Base-by-base conservation (phyloP, 1,140 invertebrate genomes). In the Ceratosolen fusciceps region DNA sequence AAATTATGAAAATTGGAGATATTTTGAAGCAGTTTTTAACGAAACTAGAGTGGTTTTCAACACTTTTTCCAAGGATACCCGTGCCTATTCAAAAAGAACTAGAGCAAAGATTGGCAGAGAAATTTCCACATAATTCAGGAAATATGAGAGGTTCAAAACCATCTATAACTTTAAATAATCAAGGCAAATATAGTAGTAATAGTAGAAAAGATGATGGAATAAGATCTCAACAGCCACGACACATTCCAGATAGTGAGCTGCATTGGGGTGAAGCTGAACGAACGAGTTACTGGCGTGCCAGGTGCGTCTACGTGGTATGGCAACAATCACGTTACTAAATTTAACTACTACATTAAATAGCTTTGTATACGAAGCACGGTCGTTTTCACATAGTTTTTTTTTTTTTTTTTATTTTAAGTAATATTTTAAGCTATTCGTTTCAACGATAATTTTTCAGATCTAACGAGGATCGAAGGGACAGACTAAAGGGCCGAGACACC, bases 1-100 rank as follows among this genome's bases (percentile, higher is more conserved):
- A 98, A 89, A 90, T 93, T 1, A 97, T 98, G 92, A 97, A 96
- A 37, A 98, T 99, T 77, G 98, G 99, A 0, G 95, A 98, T 84
- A 95, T 99, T 91, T 91, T 98, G 1, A 93, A 97, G 62, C 96
- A 97, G 86, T 98, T 98, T 92, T 92, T 99, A 24, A 96, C 96
- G 37, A 99, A 99, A 89, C 90, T 99, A 60, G 98, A 99, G 85
- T 98, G 97, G 97, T 99, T 98, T 91, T 97, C 96, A 4, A 99
- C 98, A 9, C 91, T 99, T 19, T 99, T 99, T 88, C 99, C 99
- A 0, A 92, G 99, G 81, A 99, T 99, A 90, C 98, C 99, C n/a
- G 98, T 99, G 49, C 98, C 98, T 21, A 98, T 99, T 84, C 98
- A 99, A 90, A 98, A 96, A 87, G 94, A 95, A 87, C 92, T 97